Base-by-base conservation (phyloP, 1,140 invertebrate genomes). In the Colletes latitarsis region DNA sequence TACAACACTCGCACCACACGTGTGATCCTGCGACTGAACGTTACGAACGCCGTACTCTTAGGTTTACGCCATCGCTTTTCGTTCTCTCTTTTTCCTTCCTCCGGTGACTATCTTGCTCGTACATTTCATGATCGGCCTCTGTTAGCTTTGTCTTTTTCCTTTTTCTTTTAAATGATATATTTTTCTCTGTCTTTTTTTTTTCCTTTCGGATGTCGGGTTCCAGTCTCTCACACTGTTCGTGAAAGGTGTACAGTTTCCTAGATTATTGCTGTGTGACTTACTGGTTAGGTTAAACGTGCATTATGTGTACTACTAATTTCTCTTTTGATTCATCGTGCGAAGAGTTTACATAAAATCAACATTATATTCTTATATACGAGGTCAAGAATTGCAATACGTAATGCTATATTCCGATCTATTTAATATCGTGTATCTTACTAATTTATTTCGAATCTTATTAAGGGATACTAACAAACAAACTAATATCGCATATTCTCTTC, bases 1-100 rank as follows among this genome's bases (percentile, higher is more conserved):
- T 12, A 41, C 21, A 58, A 6, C 82, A 74, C 62, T 84, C 12
- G 73, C 78, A 60, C 77, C 60, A 64, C 85, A 82, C 88, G 87
- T 82, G 82, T 85, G 62, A 79, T 81, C 66, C 79, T 79, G 80
- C 81, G 81, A 88, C 88, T 89, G 85, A 85, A 77, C 81, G 82
- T 85, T 77, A 81, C 82, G 66, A 72, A 63, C 64, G 76, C 80
- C 76, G 67, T 82, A 58, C 14, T 55, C 60, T 76, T 63, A 62
- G 76, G 76, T 87, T 85, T 82, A 87, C 71, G 64, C 77, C 49
- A n/a, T 41, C 74, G 58, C 6, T 69, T 64, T 19, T 60, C 58
- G 14, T 53, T 71, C 63, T 52, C 43, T 76, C 73, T 55, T 72
- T 39, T 43, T 57, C 70, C 15, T 75, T 15, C 60, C 43, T 30